phyloP scores from a whole-genome alignment of 1,140 invertebrate species.

The Drosophila gunungcola region DNA sequence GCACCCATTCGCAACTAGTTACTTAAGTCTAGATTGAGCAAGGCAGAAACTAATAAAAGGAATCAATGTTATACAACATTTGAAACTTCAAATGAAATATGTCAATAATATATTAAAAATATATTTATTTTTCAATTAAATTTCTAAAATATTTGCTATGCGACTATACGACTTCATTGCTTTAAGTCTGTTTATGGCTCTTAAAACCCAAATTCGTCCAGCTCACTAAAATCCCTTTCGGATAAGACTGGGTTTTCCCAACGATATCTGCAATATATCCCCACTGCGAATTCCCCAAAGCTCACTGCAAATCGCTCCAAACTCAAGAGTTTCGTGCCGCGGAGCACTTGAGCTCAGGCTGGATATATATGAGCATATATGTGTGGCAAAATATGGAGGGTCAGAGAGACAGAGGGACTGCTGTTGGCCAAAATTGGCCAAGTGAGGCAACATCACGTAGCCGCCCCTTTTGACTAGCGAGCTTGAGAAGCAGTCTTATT shows the following conservation, averaged over 20 bases:
- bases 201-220: neutral
- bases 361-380: slow-evolving; percentile 3
- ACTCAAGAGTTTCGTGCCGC: slow-evolving; percentile 33
- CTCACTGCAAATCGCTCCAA: slow-evolving; percentile 18
- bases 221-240: slow-evolving; percentile 9
- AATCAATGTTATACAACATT: too few species aligned
- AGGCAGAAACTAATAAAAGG: too few species aligned
- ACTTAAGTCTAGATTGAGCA: too few species aligned
- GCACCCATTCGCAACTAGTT: neutral
- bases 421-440: slow-evolving; percentile 70
- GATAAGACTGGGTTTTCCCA: slow-evolving; percentile 4
- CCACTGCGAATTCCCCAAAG: slow-evolving; percentile 26
- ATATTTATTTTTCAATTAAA: too few species aligned
- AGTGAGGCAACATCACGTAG: slow-evolving; percentile 72
- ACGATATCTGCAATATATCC: slow-evolving; percentile 39
- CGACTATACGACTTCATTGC: neutral
- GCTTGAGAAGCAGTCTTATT: slow-evolving; percentile 18
- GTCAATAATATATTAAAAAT: too few species aligned
- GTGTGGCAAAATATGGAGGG: neutral
- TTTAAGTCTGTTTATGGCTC: neutral
- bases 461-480: slow-evolving; percentile 29
- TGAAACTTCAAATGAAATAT: too few species aligned
- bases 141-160: too few species aligned
- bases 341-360: slow-evolving; percentile 18
- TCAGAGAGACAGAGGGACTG: slow-evolving; percentile 11